A percentile compares a stretch with the other conserved stretches of the same genome.
phyloP scores from a whole-genome alignment of 1,140 invertebrate genomes.

The Pseudomyrmex flavicornis region DNA sequence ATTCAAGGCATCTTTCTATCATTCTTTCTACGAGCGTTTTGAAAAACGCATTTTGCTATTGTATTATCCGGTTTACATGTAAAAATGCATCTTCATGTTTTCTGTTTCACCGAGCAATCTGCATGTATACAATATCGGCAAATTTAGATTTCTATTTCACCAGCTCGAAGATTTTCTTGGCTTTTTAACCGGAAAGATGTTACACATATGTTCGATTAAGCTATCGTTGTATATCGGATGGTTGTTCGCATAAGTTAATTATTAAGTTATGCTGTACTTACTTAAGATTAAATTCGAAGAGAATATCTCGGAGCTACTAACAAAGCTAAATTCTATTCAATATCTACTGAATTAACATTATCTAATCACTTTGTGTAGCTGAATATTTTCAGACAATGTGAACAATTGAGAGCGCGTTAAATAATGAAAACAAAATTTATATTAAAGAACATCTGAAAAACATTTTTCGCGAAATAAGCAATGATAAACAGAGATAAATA shows the following conservation, averaged over 20 bases:
- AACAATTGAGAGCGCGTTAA: slow-evolving; percentile 23
- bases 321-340: neutral
- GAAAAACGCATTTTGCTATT: neutral
- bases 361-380: neutral
- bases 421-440: neutral
- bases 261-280: slow-evolving; percentile 80
- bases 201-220: slow-evolving; percentile 4
- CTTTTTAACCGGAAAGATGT: too few species aligned
- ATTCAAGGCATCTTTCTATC: neutral
- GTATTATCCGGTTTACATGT: neutral
- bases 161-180: too few species aligned
- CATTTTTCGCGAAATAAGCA: neutral
- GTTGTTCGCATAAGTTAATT: slow-evolving; percentile 80
- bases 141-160: neutral
- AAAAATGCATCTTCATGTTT: neutral
- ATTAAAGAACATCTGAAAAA: neutral
- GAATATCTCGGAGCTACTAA: slow-evolving; percentile 16
- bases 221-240: slow-evolving; percentile 71
- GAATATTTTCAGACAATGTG: slow-evolving; percentile 14
- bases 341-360: slow-evolving; percentile 27
- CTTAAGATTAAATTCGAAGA: slow-evolving; percentile 80
- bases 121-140: neutral
- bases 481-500: too few species aligned
- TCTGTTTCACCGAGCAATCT: neutral
- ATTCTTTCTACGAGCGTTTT: slow-evolving; percentile 14